Evolutionary conservation across 2,113 vertebrate species (phyloP).

Genomic region (Antennarius striatus): DNA sequence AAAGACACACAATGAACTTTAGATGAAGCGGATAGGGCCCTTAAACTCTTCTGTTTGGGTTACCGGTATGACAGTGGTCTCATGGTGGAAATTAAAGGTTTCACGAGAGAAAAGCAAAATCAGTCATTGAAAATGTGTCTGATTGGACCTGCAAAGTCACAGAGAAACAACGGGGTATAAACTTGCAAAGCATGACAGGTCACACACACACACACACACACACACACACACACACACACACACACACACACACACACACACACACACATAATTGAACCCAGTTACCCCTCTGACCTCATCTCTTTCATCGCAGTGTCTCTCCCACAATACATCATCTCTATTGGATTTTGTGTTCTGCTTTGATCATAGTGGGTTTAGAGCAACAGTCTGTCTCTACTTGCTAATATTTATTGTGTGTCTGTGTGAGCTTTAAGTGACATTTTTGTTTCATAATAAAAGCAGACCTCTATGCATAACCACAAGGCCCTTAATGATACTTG

Average conservation of each 20-base stretch:
- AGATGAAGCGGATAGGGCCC: too few relatives aligned
- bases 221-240: not conserved
- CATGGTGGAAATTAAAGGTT: too few relatives aligned
- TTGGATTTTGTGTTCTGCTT: conserved; percentile 62
- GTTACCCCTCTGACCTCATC: conserved; percentile 57
- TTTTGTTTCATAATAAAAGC: conserved; percentile 29
- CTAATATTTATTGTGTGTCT: conserved; percentile 39
- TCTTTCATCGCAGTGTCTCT: conserved; percentile 54
- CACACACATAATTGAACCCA: conserved; percentile 44
- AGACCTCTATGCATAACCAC: conserved; percentile 23
- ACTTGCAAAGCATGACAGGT: conserved; percentile 10
- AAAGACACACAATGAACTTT: too few relatives aligned
- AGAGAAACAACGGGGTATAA: not conserved
- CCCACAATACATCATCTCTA: conserved; percentile 56
- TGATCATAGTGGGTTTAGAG: conserved; percentile 63
- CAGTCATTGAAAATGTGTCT: too few relatives aligned
- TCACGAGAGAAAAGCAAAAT: too few relatives aligned
- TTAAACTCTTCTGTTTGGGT: too few relatives aligned
- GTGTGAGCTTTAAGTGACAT: conserved; percentile 10
- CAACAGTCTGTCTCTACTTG: conserved; percentile 33
- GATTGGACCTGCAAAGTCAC: too few relatives aligned
- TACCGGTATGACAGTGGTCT: too few relatives aligned
- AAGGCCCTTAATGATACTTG: conserved; percentile 15
- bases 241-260: not conserved
- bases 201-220: not conserved